These are phyloP conservation scores for Stegostoma tigrinum DNA, from an alignment of 2,113 vertebrate genomes.

Conservation along the genomic window DNA sequence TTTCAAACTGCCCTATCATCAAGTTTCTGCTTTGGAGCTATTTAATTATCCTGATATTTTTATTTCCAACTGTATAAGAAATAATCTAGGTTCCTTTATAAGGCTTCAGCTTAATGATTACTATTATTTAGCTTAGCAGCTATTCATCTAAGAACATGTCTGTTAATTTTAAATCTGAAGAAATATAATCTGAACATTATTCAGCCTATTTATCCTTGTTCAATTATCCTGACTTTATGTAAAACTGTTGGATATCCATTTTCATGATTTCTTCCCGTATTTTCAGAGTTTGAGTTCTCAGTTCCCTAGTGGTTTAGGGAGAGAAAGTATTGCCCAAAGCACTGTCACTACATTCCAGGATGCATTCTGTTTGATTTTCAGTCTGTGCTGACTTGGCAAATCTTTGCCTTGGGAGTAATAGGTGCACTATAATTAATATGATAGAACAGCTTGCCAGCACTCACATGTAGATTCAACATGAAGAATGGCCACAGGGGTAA, in stretches of 20 bases:
- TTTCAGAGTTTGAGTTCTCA: background rate
- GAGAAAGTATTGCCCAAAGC: background rate
- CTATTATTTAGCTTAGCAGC: background rate
- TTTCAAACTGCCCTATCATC: background rate
- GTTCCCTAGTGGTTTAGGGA: background rate
- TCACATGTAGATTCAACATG: background rate
- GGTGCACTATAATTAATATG: background rate
- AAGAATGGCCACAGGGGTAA: background rate
- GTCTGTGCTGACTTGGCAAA: background rate
- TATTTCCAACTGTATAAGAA: background rate
- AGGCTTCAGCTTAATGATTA: background rate
- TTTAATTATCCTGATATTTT: background rate
- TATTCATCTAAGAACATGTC: background rate
- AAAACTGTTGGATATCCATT: background rate
- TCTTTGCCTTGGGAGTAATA: background rate
- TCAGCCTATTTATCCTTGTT: background rate
- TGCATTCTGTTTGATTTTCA: background rate
- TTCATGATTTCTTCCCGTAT: background rate
- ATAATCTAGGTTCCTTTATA: background rate
- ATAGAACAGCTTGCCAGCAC: background rate
- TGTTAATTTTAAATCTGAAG: background rate
- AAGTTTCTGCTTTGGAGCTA: background rate
- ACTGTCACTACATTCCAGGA: background rate
- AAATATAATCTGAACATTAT: background rate
- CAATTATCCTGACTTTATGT: background rate